Conservation (phyloP, 2,888 invertebrate genomes). For the Hipparchia sbordonii region DNA sequence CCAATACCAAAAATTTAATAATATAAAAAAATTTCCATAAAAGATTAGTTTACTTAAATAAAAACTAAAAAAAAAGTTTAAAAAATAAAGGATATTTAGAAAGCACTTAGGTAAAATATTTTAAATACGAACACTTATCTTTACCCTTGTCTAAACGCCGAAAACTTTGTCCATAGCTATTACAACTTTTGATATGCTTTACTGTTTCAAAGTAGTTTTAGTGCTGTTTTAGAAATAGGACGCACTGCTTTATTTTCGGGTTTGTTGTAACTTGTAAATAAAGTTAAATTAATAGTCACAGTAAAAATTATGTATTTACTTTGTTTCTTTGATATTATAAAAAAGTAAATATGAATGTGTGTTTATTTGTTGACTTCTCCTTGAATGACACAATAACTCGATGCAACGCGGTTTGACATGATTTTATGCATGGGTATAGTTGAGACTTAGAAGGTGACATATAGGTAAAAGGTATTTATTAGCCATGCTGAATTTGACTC, state of each 20-base stretch:
- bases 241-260: not conserved
- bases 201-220: conserved; percentile 7
- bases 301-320: too few relatives aligned
- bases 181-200: conserved; percentile 5
- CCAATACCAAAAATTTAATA: too few relatives aligned
- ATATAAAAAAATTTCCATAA: not conserved
- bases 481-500: too few relatives aligned
- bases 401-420: too few relatives aligned
- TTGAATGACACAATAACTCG: too few relatives aligned
- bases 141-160: conserved; percentile 13
- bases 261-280: not conserved
- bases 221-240: not conserved
- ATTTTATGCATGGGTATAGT: too few relatives aligned
- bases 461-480: too few relatives aligned
- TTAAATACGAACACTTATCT: conserved; percentile 6
- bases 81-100: not conserved
- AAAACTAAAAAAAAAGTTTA: too few relatives aligned
- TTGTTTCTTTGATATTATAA: too few relatives aligned
- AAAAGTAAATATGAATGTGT: too few relatives aligned
- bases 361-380: too few relatives aligned
- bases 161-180: conserved; percentile 18
- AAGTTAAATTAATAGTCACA: not conserved
- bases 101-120: conserved; percentile 18
- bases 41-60: not conserved
- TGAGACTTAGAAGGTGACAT: too few relatives aligned